phyloP scores from a whole-genome alignment of 2,113 vertebrate species.

The Leucoraja erinaceus region DNA sequence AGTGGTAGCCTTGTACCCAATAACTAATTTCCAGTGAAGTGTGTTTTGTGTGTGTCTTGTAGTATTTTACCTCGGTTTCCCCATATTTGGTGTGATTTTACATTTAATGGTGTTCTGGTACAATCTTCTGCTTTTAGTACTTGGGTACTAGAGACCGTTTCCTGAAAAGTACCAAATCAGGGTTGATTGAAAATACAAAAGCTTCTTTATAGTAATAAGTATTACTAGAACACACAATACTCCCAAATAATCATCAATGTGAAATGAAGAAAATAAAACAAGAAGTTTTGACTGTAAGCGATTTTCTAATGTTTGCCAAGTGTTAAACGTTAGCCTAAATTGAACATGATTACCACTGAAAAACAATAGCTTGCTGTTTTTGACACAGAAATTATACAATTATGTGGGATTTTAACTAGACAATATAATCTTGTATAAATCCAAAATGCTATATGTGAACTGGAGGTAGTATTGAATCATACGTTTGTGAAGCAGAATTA shows the following conservation, averaged over 20 bases:
- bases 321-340: neutral
- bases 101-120: neutral
- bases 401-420: neutral
- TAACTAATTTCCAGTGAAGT: slow-evolving; percentile 9
- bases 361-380: slow-evolving; percentile 12
- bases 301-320: neutral
- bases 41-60: neutral
- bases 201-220: neutral
- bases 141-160: neutral
- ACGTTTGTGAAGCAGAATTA: no score
- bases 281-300: neutral
- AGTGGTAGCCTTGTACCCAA: neutral
- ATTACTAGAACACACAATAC: neutral
- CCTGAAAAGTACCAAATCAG: neutral
- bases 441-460: neutral
- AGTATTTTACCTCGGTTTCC: neutral
- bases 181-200: slow-evolving; percentile 4
- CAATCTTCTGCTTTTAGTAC: neutral
- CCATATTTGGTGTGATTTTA: neutral
- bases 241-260: neutral
- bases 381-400: neutral
- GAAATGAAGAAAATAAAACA: neutral
- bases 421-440: slow-evolving; percentile 11
- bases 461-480: neutral
- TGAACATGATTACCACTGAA: neutral